Evolutionary conservation across 2,888 invertebrate species (phyloP), one percentile per base, ranked within the genome.

Genomic region (Ischnus inquisitorius): DNA sequence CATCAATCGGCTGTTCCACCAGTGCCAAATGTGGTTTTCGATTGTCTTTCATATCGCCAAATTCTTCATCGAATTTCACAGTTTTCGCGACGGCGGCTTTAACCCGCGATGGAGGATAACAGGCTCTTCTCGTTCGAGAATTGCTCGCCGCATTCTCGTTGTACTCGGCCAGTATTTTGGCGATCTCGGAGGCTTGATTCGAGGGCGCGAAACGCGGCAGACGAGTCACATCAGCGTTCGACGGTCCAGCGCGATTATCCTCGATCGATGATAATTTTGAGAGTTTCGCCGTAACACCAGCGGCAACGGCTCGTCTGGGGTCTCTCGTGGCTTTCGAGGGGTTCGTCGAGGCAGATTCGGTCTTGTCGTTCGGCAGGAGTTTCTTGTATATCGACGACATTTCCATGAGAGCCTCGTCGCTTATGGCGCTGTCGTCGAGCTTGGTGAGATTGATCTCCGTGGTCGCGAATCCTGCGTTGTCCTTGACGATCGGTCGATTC

Each of bases 131-230:
- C 25, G 51, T 28, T 39, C 54, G 43, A 28, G 69, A 46, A 22
- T 75, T 82, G 43, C 67, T 83, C 51, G 72, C 68, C 4, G 74
- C 80, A 57, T 82, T 84, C n/a, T 82, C 60, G 46, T 91, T 91
- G 54, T 91, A 91, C 34, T 91, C 90, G 0, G 91, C 89, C 2
- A 91, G 86, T 16, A 91, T 91, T 68, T 85, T 88, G 0, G 91
- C 90, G 1, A 91, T 90, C 51, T 91, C 89, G 0, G 89, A 85
- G 0, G 91, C 76, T 3, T 90, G 87, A 41, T 71, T 90, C 1
- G 87, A 19, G 43, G 75, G 71, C 8, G 75, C 6, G 14, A 69
- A 71, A 43, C 81, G 62, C 4, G 48, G 25, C 2, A 28, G 5
- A 43, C 68, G 25, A 25, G 10, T 16, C 5, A 12, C 22, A 1